These are phyloP conservation scores for Intellagama lesueurii DNA, from an alignment of 2,797 vertebrate species.

Conservation along the genomic window DNA sequence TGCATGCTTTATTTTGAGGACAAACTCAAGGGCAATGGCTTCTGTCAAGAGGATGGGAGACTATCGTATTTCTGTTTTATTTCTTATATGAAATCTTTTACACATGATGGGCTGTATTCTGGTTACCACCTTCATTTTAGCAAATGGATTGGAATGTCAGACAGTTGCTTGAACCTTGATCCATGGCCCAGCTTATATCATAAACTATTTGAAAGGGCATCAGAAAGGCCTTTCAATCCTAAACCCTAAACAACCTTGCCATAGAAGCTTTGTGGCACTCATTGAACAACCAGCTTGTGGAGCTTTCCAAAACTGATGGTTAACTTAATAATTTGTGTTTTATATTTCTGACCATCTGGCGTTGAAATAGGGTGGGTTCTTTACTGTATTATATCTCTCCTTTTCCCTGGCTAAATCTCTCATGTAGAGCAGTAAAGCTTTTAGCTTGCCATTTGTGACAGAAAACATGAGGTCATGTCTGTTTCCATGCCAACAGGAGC, in stretches of 20 bases:
- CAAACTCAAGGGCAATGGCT: neutral
- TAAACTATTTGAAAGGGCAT: conserved; percentile 18
- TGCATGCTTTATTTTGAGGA: neutral
- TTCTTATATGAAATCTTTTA: conserved; percentile 5
- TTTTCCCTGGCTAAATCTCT: conserved; percentile 54
- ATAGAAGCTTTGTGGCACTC: conserved; percentile 36
- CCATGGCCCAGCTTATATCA: conserved; percentile 45
- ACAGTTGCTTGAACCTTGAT: conserved; percentile 35
- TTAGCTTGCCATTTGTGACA: conserved; percentile 60
- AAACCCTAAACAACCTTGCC: conserved; percentile 35
- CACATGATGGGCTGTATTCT: conserved; percentile 8
- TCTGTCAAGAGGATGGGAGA: neutral
- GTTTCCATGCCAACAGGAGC: conserved; percentile 80
- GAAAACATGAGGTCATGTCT: conserved; percentile 63
- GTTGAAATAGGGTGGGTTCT: conserved; percentile 31
- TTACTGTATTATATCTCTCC: conserved; percentile 56
- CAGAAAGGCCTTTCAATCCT: conserved; percentile 38
- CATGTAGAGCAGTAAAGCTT: conserved; percentile 58
- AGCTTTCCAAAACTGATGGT: conserved; percentile 57
- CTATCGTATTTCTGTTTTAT: conserved; percentile 4
- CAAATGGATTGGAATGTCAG: conserved; percentile 23
- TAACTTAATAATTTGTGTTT: conserved; percentile 60
- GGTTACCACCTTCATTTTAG: conserved; percentile 12
- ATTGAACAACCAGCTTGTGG: conserved; percentile 41
- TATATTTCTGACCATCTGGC: conserved; percentile 53